Base-by-base conservation (phyloP, 2,888 invertebrate species). In the Eupeodes luniger region DNA sequence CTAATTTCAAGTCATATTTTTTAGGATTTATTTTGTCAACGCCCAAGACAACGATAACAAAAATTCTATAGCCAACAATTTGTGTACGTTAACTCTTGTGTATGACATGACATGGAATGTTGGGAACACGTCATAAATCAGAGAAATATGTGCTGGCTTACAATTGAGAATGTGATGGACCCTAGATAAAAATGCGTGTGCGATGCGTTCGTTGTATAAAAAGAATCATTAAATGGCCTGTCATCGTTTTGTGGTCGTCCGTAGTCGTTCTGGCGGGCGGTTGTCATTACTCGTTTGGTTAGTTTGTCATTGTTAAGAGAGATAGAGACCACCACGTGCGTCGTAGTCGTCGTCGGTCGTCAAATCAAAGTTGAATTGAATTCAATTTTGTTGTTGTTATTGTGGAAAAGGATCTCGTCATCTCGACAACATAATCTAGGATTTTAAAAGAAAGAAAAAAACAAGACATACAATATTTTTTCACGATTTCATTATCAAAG, bases 241-340 rank as follows among this genome's bases (percentile, higher is more conserved):
- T 88, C 87, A 88, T 88, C 87, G 55, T 85, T 84, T 80, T 88
- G 84, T 88, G 85, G 87, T 88, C 69, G 57, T 59, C 10, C 27
- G 27, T 27, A 27, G 27, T 27, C 27, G 27, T 1, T 27, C 27
- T 27, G 27, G 27, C 27, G 27, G 27, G 27, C 27, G 27, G 27
- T 27, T 27, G 27, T 27, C 27, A 27, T 27, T 27, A 27, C 40
- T 40, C 40, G 40, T 12, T 11, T 49, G 36, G 49, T 61, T 53
- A 53, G 62, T 61, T 72, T 55, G 64, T 72, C 64, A 64, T 76
- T 57, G 34, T 67, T 61, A 36, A 70, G 1, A 36, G 51, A 16
- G 40, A 76, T 79, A 59, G 51, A 69, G 88, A 88, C 88, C 88
- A 88, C 88, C 88, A 81, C 16, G 72, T 57, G 9, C 40, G 40